phyloP scores from a whole-genome alignment of 2,113 vertebrate genomes.

The Egretta garzetta region DNA sequence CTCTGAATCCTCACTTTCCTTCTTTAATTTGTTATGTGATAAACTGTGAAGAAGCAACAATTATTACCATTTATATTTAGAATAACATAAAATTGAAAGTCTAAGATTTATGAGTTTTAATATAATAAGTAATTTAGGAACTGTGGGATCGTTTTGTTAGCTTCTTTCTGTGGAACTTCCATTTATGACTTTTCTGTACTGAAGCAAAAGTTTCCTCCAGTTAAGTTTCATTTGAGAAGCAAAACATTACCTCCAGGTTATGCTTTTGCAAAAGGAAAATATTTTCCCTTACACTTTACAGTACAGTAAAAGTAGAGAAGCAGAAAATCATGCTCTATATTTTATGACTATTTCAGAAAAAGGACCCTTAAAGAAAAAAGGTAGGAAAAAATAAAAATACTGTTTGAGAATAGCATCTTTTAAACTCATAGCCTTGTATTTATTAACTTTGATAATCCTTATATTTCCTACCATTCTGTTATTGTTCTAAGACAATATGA shows the following conservation, averaged over 20 bases:
- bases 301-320: constrained; percentile 1
- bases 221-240: neutral
- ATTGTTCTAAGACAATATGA: neutral
- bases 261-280: constrained; percentile 8
- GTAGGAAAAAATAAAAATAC: neutral
- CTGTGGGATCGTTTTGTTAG: neutral
- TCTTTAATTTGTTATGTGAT: neutral
- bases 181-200: neutral
- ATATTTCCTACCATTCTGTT: neutral
- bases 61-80: neutral
- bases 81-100: neutral
- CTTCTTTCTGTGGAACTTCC: neutral
- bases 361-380: neutral
- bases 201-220: neutral
- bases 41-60: neutral
- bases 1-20: neutral
- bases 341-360: neutral
- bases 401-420: neutral
- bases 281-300: constrained; percentile 1
- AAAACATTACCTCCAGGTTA: constrained; percentile 58
- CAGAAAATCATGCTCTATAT: neutral
- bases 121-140: neutral
- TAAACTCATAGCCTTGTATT: neutral
- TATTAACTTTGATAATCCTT: neutral
- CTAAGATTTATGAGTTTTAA: neutral